Percentiles rank a stretch among this genome's conserved stretches.
phyloP scores from a whole-genome alignment of 2,888 invertebrate genomes.

The Dryadula phaetusa region DNA sequence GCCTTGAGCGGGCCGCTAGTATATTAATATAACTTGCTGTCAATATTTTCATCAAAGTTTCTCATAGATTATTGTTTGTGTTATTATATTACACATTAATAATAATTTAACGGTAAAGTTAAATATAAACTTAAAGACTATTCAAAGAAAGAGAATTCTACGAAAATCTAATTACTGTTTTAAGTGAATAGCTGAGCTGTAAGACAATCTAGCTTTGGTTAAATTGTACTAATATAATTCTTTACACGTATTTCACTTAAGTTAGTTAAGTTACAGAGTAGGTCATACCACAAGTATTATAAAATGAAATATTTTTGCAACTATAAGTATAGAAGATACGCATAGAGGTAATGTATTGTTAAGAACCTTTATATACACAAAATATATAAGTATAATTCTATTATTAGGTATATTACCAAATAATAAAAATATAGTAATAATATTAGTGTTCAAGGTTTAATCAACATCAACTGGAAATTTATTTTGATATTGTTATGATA shows the following conservation, averaged over 20 bases:
- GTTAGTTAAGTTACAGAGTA: conserved; percentile 15
- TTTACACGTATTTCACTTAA: conserved; percentile 21
- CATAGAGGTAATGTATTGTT: no score
- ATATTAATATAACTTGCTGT: not conserved
- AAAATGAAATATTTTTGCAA: no score
- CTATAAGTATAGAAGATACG: no score
- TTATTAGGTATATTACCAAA: no score
- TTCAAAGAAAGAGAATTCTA: conserved; percentile 8
- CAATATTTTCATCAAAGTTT: not conserved
- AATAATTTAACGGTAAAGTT: conserved; percentile 1
- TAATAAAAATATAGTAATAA: no score
- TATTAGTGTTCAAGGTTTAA: no score
- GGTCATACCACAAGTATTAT: conserved; percentile 9
- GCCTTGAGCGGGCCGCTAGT: no score
- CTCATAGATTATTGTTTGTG: not conserved
- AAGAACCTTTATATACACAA: no score
- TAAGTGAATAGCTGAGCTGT: conserved; percentile 9
- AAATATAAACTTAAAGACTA: conserved; percentile 5
- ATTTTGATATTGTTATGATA: no score
- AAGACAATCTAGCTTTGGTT: conserved; percentile 19
- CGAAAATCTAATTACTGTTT: conserved; percentile 19
- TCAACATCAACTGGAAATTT: no score
- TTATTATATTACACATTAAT: not conserved
- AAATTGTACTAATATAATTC: conserved; percentile 19
- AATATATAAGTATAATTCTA: no score